These are phyloP conservation scores for Lepetodrilus schrolli DNA, from an alignment of 2,888 invertebrate species.

Conservation along the genomic window DNA sequence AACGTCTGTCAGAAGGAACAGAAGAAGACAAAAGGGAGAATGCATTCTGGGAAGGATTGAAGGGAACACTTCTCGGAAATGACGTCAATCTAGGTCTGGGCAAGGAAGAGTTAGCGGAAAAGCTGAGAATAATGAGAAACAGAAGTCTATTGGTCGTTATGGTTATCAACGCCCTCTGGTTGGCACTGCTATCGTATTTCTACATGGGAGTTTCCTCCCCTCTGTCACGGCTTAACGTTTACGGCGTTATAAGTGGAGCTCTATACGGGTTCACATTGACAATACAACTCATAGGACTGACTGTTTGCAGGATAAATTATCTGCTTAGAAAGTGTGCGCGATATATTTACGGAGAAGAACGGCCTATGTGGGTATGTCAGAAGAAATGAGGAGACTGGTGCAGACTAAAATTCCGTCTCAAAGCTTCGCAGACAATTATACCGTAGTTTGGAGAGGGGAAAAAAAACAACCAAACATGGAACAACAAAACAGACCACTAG, in stretches of 20 bases:
- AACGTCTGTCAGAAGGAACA: slow-evolving; percentile 40
- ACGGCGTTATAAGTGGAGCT: slow-evolving; percentile 56
- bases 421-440: no score
- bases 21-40: slow-evolving; percentile 44
- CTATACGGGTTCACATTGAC: slow-evolving; percentile 57
- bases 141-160: slow-evolving; percentile 47
- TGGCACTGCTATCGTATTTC: slow-evolving; percentile 51
- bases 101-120: slow-evolving; percentile 42
- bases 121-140: slow-evolving; percentile 47
- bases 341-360: slow-evolving; percentile 43
- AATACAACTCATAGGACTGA: slow-evolving; percentile 56
- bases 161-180: slow-evolving; percentile 51
- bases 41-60: slow-evolving; percentile 50
- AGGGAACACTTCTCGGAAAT: slow-evolving; percentile 45
- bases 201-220: slow-evolving; percentile 49
- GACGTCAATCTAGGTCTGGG: slow-evolving; percentile 50
- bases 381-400: slow-evolving; percentile 33
- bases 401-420: no score
- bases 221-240: slow-evolving; percentile 53
- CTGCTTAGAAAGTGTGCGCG: slow-evolving; percentile 43
- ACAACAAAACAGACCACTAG: no score
- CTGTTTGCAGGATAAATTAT: slow-evolving; percentile 47
- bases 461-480: no score
- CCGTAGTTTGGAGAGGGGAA: no score
- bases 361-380: slow-evolving; percentile 49